A percentile compares a stretch with the other conserved stretches of the same genome.
phyloP scores from a whole-genome alignment of 2,797 vertebrate species.

The Xenops minutus region DNA sequence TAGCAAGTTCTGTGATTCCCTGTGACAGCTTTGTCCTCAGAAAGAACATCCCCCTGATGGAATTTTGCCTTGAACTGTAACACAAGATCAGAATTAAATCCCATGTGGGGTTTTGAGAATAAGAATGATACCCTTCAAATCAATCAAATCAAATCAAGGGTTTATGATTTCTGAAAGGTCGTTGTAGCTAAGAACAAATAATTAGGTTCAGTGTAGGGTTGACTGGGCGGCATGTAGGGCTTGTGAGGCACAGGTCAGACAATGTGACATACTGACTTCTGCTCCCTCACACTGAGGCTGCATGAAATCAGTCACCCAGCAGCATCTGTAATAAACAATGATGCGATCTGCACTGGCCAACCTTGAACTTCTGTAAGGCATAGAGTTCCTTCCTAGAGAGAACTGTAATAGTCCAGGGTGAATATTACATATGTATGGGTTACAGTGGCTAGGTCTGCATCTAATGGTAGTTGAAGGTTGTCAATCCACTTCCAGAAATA shows the following conservation, averaged over 20 bases:
- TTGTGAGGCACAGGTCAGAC: neutral
- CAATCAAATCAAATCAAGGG: neutral
- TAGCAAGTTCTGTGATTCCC: neutral
- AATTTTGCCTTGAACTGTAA: slow-evolving; percentile 14
- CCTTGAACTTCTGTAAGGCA: neutral
- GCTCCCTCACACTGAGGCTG: neutral
- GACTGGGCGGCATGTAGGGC: neutral
- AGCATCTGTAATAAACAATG: neutral
- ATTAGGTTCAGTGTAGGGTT: neutral
- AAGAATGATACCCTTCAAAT: neutral
- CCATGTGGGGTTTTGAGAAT: neutral
- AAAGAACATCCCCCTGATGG: neutral
- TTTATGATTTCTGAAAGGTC: neutral
- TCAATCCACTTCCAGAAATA: neutral
- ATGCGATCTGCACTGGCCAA: neutral
- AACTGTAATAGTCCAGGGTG: neutral
- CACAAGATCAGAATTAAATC: slow-evolving; percentile 22
- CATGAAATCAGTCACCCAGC: neutral
- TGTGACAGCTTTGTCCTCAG: slow-evolving; percentile 5
- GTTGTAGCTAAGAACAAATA: neutral
- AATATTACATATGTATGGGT: neutral
- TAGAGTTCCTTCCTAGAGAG: neutral
- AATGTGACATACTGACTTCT: neutral
- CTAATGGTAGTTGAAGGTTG: neutral
- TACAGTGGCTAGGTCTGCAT: neutral